A percentile compares a stretch with the other conserved stretches of the same genome.
These are phyloP conservation scores for Mormyrus hasselquistii DNA, from an alignment of 2,797 vertebrate species.

Conservation along the genomic window DNA sequence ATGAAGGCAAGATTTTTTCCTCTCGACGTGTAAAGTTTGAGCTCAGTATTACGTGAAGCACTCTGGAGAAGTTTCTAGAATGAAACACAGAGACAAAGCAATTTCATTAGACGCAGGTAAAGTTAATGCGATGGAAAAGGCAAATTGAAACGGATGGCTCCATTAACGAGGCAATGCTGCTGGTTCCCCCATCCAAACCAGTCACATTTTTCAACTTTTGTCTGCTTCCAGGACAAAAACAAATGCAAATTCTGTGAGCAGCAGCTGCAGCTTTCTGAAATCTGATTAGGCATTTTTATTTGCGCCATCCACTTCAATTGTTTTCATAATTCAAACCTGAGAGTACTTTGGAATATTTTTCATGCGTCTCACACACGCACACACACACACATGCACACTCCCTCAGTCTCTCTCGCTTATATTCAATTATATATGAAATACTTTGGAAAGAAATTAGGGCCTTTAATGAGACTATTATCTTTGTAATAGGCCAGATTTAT, in stretches of 20 bases:
- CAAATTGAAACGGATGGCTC: slow-evolving; percentile 9
- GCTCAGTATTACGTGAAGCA: neutral
- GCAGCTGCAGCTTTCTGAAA: slow-evolving; percentile 27
- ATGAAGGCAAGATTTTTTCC: neutral
- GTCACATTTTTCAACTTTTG: slow-evolving; percentile 12
- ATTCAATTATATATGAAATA: neutral
- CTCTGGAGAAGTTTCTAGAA: neutral
- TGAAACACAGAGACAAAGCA: neutral
- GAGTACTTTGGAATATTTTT: slow-evolving; percentile 6
- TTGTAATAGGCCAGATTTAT: neutral
- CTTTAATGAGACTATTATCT: slow-evolving; percentile 8
- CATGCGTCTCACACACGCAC: neutral
- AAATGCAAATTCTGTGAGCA: slow-evolving; percentile 21
- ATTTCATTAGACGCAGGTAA: slow-evolving; percentile 14
- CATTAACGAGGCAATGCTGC: neutral
- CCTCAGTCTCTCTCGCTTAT: neutral
- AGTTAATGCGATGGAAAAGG: slow-evolving; percentile 14
- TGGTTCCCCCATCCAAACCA: neutral
- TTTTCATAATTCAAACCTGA: slow-evolving; percentile 27
- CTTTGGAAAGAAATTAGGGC: neutral
- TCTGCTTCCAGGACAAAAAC: slow-evolving; percentile 15
- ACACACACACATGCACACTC: neutral
- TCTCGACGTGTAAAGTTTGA: neutral
- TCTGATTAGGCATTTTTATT: slow-evolving; percentile 28
- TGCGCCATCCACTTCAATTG: slow-evolving; percentile 25